phyloP scores from a whole-genome alignment of 2,888 invertebrate species.

The Fragum sueziense region DNA sequence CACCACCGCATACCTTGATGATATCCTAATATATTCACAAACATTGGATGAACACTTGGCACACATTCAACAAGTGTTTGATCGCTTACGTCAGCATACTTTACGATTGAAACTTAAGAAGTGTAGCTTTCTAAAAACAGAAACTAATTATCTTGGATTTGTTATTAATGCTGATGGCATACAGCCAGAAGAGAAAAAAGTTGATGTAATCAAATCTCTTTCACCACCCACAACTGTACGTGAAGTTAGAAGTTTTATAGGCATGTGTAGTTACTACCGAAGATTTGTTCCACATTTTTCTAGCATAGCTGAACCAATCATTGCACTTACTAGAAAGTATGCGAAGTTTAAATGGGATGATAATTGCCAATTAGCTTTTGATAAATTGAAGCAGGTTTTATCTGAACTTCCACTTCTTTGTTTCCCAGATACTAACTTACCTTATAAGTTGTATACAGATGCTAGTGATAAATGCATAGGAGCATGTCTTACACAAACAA shows the following conservation, averaged over 20 bases:
- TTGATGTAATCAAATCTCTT: neutral
- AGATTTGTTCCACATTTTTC: slow-evolving; percentile 8
- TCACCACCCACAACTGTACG: slow-evolving; percentile 29
- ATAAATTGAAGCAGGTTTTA: neutral
- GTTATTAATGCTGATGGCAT: neutral
- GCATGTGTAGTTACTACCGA: slow-evolving; percentile 6
- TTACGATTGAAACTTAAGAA: neutral
- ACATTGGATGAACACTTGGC: neutral
- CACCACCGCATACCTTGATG: neutral
- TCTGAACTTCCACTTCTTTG: neutral
- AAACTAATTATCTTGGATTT: neutral
- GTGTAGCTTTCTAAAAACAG: neutral
- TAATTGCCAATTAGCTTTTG: slow-evolving; percentile 4
- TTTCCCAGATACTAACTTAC: no score
- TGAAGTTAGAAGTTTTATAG: slow-evolving; percentile 24
- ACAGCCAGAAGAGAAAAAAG: neutral
- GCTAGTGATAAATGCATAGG: slow-evolving; percentile 8
- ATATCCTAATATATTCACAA: neutral
- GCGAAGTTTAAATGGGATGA: slow-evolving; percentile 16
- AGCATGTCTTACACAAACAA: neutral
- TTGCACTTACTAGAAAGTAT: slow-evolving; percentile 17
- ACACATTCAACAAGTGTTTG: neutral
- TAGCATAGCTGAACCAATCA: neutral
- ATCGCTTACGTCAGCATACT: neutral
- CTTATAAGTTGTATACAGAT: neutral